Conservation (phyloP, 2,113 vertebrate genomes). For the Siniperca chuatsi region DNA sequence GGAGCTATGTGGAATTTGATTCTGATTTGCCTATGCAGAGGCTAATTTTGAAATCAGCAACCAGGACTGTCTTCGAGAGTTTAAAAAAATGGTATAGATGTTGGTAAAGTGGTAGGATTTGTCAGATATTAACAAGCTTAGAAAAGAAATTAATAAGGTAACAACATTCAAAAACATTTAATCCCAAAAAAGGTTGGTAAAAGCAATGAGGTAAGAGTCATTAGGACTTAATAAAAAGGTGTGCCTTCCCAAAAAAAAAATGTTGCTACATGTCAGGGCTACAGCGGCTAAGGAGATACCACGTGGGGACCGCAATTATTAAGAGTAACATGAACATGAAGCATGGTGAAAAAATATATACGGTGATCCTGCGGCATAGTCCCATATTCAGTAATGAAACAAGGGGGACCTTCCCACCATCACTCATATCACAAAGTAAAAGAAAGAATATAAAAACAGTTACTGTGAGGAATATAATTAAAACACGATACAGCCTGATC, state of each 20-base stretch:
- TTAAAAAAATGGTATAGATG: not conserved
- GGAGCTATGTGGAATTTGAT: slow-evolving; percentile 8
- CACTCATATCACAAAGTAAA: not conserved
- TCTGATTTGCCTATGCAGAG: not conserved
- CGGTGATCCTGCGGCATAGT: no score
- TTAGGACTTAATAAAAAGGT: no score
- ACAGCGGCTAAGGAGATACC: no score
- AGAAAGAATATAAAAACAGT: not conserved
- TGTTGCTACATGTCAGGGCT: no score
- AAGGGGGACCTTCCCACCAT: not conserved
- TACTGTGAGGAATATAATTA: not conserved
- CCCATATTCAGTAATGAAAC: not conserved
- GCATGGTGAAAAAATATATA: no score
- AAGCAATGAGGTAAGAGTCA: not conserved
- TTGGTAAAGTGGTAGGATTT: not conserved
- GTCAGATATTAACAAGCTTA: not conserved
- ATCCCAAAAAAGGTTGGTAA: not conserved
- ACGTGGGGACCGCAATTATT: no score
- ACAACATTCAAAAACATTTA: not conserved
- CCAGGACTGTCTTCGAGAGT: not conserved
- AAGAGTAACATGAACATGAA: no score
- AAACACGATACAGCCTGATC: not conserved
- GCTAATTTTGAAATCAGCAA: slow-evolving; percentile 27
- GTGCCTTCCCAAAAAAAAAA: no score
- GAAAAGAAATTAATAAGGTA: not conserved